A percentile compares a stretch with the other conserved stretches of the same genome.
Evolutionary conservation across 2,888 invertebrate genomes (phyloP).

Genomic region (Sialis lutaria): DNA sequence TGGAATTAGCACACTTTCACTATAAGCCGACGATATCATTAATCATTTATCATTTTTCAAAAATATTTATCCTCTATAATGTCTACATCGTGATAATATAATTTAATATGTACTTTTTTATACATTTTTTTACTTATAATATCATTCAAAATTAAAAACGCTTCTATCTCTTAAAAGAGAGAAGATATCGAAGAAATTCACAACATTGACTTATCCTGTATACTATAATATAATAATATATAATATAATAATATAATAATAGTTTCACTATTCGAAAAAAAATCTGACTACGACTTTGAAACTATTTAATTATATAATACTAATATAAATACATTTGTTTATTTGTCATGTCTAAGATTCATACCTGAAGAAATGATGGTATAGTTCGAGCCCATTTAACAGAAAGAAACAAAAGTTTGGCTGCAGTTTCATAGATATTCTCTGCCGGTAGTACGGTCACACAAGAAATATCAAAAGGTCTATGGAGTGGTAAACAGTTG

Average conservation of each 20-base stretch:
- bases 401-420: slow-evolving; percentile 56
- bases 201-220: not conserved
- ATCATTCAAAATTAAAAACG: not conserved
- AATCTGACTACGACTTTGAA: too few relatives aligned
- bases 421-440: slow-evolving; percentile 50
- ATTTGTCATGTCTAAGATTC: not conserved
- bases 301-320: not conserved
- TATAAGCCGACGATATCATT: too few relatives aligned
- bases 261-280: too few relatives aligned
- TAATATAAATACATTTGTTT: not conserved
- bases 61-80: too few relatives aligned
- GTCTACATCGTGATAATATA: too few relatives aligned
- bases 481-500: not conserved
- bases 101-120: too few relatives aligned
- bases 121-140: not conserved
- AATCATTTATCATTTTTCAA: too few relatives aligned
- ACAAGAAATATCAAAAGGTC: slow-evolving; percentile 21
- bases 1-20: too few relatives aligned
- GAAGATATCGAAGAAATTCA: not conserved
- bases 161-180: too few relatives aligned
- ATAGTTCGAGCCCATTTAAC: slow-evolving; percentile 69
- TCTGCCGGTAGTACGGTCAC: slow-evolving; percentile 36
- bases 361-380: slow-evolving; percentile 53
- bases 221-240: too few relatives aligned
- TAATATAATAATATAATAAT: too few relatives aligned